These are phyloP conservation scores for Alces alces DNA, from an alignment of 2,113 vertebrate genomes.

Conservation along the genomic window DNA sequence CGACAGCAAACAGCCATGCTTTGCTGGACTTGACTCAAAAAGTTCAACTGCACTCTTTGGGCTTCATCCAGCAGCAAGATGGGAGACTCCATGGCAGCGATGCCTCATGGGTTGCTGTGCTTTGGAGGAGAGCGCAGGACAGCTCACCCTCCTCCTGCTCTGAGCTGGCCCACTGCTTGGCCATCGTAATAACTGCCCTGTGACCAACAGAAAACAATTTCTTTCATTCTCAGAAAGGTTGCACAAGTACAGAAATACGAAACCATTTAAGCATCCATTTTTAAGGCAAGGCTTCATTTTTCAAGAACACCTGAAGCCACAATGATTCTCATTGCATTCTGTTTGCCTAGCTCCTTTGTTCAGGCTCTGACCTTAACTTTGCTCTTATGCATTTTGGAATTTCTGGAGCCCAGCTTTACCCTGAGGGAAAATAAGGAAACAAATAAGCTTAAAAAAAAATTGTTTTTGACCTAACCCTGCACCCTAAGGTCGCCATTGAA, in stretches of 20 bases:
- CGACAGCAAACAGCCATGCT: not conserved
- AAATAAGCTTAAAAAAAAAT: constrained; percentile 32
- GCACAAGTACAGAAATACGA: not conserved
- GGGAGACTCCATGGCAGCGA: not conserved
- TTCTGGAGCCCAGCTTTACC: constrained; percentile 57
- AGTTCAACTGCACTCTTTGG: not conserved
- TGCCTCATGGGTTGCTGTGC: too few species aligned
- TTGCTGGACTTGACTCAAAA: not conserved
- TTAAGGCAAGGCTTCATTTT: constrained; percentile 29
- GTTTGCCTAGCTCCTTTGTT: constrained; percentile 39
- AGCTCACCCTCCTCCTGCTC: rapidly evolving
- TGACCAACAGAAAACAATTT: not conserved
- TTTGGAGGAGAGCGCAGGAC: not conserved
- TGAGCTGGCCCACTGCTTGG: not conserved
- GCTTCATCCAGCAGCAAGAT: not conserved
- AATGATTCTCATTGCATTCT: constrained; percentile 1
- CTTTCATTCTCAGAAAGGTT: not conserved
- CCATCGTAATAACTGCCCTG: not conserved
- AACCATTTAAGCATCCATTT: not conserved
- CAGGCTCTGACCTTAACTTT: constrained; percentile 55
- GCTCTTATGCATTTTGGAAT: constrained; percentile 55
- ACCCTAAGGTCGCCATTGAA: constrained; percentile 53
- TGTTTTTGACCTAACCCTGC: constrained; percentile 30
- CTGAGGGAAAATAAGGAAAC: constrained; percentile 66
- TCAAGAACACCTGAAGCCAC: constrained; percentile 59